These are phyloP conservation scores for Teleiodes luculella DNA, from an alignment of 2,888 invertebrate genomes.

Conservation along the genomic window DNA sequence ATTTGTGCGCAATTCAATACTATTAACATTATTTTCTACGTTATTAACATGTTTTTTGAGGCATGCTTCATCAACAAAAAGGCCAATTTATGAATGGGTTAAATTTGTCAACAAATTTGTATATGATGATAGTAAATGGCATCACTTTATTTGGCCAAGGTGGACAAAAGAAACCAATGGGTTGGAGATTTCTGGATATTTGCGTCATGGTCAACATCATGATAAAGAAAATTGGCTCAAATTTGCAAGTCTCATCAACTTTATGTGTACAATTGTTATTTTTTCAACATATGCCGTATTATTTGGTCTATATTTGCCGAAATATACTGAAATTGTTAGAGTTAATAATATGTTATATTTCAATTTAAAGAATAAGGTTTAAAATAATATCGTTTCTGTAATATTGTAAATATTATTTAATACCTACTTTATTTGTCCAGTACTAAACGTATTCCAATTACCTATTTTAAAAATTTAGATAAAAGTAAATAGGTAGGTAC, in stretches of 20 bases:
- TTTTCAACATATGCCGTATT: background rate
- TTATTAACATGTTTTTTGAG: constrained; percentile 33
- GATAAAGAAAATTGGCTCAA: constrained; percentile 32
- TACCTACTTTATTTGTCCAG: too few species aligned
- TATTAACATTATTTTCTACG: constrained; percentile 31
- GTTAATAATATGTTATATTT: too few species aligned
- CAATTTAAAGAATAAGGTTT: too few species aligned
- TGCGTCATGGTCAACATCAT: background rate
- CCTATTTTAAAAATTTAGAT: too few species aligned
- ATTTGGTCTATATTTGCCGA: background rate
- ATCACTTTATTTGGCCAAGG: constrained; percentile 31
- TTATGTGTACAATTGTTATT: background rate
- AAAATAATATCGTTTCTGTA: too few species aligned
- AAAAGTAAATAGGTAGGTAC: too few species aligned
- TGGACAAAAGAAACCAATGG: constrained; percentile 26
- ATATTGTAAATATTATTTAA: too few species aligned
- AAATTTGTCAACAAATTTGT: constrained; percentile 30
- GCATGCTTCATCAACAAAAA: constrained; percentile 26
- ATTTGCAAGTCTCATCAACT: constrained; percentile 37
- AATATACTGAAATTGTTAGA: too few species aligned
- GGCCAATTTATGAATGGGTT: constrained; percentile 29
- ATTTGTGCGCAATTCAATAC: constrained; percentile 38
- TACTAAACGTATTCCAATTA: too few species aligned
- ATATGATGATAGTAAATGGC: constrained; percentile 24
- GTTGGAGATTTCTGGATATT: constrained; percentile 6